These are phyloP conservation scores for Drosophila arawakana DNA, from an alignment of 1,140 invertebrate species.

Conservation along the genomic window DNA sequence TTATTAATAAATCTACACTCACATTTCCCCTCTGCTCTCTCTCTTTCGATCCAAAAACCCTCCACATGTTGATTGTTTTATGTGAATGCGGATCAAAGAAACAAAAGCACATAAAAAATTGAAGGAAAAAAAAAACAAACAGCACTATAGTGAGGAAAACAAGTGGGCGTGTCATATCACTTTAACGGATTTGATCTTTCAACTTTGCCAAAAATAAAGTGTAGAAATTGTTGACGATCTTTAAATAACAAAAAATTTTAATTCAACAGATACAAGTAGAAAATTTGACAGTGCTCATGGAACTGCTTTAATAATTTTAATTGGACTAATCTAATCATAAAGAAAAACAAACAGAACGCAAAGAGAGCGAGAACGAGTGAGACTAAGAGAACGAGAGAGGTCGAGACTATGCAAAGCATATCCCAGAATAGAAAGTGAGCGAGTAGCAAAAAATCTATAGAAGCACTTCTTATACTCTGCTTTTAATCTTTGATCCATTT, in stretches of 20 bases:
- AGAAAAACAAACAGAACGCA: slow-evolving; percentile 11
- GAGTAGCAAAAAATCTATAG: slow-evolving; percentile 13
- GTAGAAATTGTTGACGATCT: slow-evolving; percentile 10
- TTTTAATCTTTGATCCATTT: slow-evolving; percentile 36
- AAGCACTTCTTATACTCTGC: slow-evolving; percentile 31
- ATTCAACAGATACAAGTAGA: neutral
- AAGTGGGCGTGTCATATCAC: slow-evolving; percentile 30
- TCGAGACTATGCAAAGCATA: slow-evolving; percentile 6
- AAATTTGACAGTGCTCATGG: slow-evolving; percentile 16
- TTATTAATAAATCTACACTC: slow-evolving; percentile 42
- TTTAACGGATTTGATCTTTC: slow-evolving; percentile 67
- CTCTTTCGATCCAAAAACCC: neutral
- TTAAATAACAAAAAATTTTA: slow-evolving; percentile 17
- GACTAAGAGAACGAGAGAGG: neutral
- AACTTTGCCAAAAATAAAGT: slow-evolving; percentile 36
- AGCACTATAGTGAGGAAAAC: slow-evolving; percentile 8
- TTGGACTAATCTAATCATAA: slow-evolving; percentile 69
- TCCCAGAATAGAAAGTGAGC: slow-evolving; percentile 25
- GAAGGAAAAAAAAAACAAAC: neutral
- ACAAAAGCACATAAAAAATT: slow-evolving; percentile 19
- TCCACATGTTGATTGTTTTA: slow-evolving; percentile 47
- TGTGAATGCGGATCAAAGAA: slow-evolving; percentile 41
- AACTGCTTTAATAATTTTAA: slow-evolving; percentile 52
- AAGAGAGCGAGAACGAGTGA: neutral
- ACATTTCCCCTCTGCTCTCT: neutral